Percentiles rank a stretch among this genome's conserved stretches.
These are phyloP conservation scores for Eugnorisma glareosa DNA, from an alignment of 2,888 invertebrate species.

Conservation along the genomic window DNA sequence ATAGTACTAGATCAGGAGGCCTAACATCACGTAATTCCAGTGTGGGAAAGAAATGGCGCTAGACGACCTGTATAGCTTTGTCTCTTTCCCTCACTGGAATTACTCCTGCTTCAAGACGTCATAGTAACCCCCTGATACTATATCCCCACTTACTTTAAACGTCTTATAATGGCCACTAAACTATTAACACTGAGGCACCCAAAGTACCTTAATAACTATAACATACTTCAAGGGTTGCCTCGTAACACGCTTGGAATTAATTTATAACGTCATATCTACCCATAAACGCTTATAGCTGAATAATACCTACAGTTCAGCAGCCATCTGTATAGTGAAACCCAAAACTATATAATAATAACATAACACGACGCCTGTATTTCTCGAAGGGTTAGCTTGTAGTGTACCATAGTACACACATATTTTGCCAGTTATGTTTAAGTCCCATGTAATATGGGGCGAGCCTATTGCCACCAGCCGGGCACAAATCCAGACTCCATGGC, in stretches of 20 bases:
- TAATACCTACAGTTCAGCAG: background rate
- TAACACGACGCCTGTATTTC: background rate
- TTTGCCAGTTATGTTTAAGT: background rate
- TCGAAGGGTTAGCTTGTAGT: background rate
- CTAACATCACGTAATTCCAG: too few species aligned
- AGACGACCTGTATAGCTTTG: too few species aligned
- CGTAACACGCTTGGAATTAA: slow-evolving; percentile 22
- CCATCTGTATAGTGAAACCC: background rate
- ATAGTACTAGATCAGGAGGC: too few species aligned
- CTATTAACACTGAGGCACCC: background rate
- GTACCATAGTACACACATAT: background rate
- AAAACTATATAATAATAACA: background rate
- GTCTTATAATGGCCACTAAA: slow-evolving; percentile 6
- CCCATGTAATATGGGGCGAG: background rate
- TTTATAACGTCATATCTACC: slow-evolving; percentile 36
- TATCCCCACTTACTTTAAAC: background rate
- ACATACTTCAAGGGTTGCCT: slow-evolving; percentile 18
- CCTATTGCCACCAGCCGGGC: background rate
- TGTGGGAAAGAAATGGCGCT: too few species aligned
- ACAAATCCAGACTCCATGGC: background rate
- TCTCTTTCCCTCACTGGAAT: too few species aligned
- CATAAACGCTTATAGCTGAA: slow-evolving; percentile 16
- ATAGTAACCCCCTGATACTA: too few species aligned
- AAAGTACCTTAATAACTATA: slow-evolving; percentile 13
- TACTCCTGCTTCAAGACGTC: too few species aligned